These are phyloP conservation scores for Dicycla oo DNA, from an alignment of 2,888 invertebrate genomes.

Conservation along the genomic window DNA sequence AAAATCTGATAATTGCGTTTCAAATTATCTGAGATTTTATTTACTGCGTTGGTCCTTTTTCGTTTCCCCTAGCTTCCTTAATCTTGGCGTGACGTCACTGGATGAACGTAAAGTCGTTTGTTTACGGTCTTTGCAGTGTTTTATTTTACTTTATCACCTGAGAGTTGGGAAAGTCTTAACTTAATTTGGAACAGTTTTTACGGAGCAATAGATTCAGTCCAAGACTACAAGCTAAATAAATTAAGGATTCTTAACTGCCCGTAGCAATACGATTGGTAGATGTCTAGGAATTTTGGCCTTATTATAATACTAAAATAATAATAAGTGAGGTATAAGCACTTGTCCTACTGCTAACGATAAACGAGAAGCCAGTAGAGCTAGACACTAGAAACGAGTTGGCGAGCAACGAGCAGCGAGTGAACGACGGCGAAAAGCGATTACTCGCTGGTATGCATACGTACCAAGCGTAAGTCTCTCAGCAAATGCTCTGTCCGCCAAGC, in stretches of 20 bases:
- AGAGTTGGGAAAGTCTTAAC: conserved; percentile 4
- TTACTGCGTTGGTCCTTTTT: conserved; percentile 20
- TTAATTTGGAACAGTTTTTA: conserved; percentile 21
- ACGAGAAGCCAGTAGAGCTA: too few relatives aligned
- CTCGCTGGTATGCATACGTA: too few relatives aligned
- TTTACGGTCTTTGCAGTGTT: conserved; percentile 28
- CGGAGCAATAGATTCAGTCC: not conserved
- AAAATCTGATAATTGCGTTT: conserved; percentile 48
- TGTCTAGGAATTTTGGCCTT: not conserved
- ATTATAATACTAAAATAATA: not conserved
- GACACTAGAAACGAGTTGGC: too few relatives aligned
- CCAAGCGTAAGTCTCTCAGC: too few relatives aligned
- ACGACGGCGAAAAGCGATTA: too few relatives aligned
- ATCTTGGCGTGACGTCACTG: conserved; percentile 17
- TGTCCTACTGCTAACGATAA: too few relatives aligned
- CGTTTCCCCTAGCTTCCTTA: conserved; percentile 11
- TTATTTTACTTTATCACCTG: conserved; percentile 25
- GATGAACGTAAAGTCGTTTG: conserved; percentile 28
- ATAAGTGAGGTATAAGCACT: not conserved
- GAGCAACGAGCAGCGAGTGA: too few relatives aligned
- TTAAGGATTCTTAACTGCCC: not conserved
- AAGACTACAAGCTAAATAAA: not conserved
- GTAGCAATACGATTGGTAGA: not conserved
- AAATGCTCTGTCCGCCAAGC: too few relatives aligned
- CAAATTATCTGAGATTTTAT: conserved; percentile 43